These are phyloP conservation scores for Diglossa cyanea DNA, from an alignment of 2,797 vertebrate genomes.

Conservation along the genomic window DNA sequence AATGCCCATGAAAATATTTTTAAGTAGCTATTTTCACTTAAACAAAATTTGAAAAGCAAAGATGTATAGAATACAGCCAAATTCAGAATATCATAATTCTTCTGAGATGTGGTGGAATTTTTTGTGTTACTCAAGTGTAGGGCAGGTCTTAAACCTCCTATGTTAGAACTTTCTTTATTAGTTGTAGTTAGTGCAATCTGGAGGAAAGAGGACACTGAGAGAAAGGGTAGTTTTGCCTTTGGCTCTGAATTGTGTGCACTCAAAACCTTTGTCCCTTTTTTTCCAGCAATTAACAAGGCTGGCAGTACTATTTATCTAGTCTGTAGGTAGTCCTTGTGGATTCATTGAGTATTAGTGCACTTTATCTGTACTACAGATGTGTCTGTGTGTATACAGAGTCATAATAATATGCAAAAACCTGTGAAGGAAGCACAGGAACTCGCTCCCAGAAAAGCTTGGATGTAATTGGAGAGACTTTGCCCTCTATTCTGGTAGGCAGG, in stretches of 20 bases:
- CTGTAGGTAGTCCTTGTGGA: background rate
- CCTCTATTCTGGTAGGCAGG: background rate
- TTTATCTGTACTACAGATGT: background rate
- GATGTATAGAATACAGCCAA: background rate
- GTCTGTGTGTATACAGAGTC: background rate
- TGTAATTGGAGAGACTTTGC: background rate
- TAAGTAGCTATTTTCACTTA: background rate
- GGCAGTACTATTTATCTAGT: background rate
- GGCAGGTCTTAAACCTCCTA: background rate
- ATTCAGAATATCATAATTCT: background rate
- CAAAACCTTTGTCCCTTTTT: background rate
- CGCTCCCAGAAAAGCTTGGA: background rate
- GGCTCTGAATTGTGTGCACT: background rate
- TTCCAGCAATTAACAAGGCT: background rate
- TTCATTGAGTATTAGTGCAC: fast-evolving
- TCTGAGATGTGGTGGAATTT: background rate
- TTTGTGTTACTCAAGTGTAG: background rate
- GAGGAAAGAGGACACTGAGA: background rate
- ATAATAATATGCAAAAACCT: background rate
- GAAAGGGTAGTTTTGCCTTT: background rate
- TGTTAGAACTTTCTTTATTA: background rate
- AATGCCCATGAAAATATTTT: background rate
- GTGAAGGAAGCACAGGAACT: background rate
- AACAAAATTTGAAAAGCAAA: background rate
- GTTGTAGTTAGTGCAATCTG: background rate